Percentiles rank a stretch among this genome's conserved stretches.
Conservation (phyloP, 2,888 invertebrate genomes). For the Meganola albula region DNA sequence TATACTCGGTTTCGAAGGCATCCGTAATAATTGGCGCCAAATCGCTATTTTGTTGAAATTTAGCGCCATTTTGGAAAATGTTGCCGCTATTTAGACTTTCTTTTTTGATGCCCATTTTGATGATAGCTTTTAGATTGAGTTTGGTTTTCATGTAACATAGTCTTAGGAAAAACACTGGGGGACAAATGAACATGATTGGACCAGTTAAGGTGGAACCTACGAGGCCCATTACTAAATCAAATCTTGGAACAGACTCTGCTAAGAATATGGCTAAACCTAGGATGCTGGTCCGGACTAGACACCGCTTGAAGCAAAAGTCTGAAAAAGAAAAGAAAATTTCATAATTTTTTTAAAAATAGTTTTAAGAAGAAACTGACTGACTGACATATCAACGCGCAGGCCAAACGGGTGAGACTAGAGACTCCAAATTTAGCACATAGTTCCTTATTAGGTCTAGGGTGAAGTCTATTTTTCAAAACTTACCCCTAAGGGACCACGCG, state of each 20-base stretch:
- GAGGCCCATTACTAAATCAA: slow-evolving; percentile 90
- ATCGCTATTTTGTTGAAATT: slow-evolving; percentile 17
- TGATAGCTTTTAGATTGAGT: slow-evolving; percentile 11
- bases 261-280: slow-evolving; percentile 84
- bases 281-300: slow-evolving; percentile 82
- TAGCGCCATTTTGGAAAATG: slow-evolving; percentile 19
- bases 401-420: too few species aligned
- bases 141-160: slow-evolving; percentile 74
- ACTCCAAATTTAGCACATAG: too few species aligned
- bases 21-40: slow-evolving; percentile 40
- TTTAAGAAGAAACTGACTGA: too few species aligned
- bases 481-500: too few species aligned
- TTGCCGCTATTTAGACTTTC: too few species aligned
- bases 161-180: slow-evolving; percentile 87
- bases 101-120: slow-evolving; percentile 4
- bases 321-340: slow-evolving; percentile 20
- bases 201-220: slow-evolving; percentile 91
- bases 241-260: slow-evolving; percentile 89
- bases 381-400: too few species aligned
- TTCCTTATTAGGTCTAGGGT: too few species aligned
- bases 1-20: slow-evolving; percentile 41
- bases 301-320: slow-evolving; percentile 87
- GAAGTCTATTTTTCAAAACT: too few species aligned
- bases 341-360: too few species aligned
- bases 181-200: slow-evolving; percentile 89